Evolutionary conservation across 2,888 invertebrate genomes (phyloP).

Genomic region (Acrobasis consociella): DNA sequence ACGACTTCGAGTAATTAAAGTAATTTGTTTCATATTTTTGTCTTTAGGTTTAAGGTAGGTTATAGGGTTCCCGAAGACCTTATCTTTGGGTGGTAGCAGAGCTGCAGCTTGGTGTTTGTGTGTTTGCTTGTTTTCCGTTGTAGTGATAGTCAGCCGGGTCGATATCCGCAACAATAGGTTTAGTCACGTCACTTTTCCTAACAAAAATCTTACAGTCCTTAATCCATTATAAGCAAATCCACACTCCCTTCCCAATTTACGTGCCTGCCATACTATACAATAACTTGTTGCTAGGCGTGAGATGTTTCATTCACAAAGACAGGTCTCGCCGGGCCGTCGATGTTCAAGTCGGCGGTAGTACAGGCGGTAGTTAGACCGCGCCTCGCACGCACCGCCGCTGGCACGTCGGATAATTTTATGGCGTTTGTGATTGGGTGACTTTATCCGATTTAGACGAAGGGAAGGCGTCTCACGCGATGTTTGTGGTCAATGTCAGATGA

Average conservation of each 20-base stretch:
- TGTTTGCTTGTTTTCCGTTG: too few species aligned
- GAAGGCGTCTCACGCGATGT: neutral
- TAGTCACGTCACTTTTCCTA: neutral
- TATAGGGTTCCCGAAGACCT: too few species aligned
- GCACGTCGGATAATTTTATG: neutral
- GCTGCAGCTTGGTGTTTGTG: too few species aligned
- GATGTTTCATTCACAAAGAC: neutral
- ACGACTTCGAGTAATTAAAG: too few species aligned
- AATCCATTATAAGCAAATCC: constrained; percentile 20
- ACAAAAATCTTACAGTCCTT: neutral
- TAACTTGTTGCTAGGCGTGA: neutral
- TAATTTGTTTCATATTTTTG: too few species aligned
- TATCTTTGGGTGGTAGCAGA: too few species aligned
- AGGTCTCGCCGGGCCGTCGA: neutral
- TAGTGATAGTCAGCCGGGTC: too few species aligned
- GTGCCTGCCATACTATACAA: neutral
- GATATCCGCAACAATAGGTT: neutral
- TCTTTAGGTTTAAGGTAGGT: too few species aligned
- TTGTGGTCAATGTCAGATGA: neutral
- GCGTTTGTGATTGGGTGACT: neutral
- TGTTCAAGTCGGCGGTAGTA: neutral
- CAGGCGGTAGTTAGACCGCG: neutral
- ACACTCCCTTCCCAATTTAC: neutral
- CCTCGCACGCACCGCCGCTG: too few species aligned
- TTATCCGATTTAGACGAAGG: neutral